Evolutionary conservation across 1,140 invertebrate genomes (phyloP).

Genomic region (Meteorus sp.): DNA sequence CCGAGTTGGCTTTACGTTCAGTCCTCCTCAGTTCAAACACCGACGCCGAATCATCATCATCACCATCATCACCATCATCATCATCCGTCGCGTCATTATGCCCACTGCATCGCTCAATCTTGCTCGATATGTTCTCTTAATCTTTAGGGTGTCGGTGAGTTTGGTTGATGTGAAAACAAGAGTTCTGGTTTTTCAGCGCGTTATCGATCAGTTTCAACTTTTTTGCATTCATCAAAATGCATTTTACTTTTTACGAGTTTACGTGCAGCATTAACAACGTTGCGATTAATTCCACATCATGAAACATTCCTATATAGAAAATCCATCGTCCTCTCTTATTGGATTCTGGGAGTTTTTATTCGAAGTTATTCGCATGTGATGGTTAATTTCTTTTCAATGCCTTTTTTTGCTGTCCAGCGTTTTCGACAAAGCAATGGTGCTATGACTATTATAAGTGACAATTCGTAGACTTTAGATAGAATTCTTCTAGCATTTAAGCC

Average conservation of each 20-base stretch:
- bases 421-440: slow-evolving; percentile 24
- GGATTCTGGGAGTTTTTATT: background rate
- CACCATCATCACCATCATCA: slow-evolving; percentile 43
- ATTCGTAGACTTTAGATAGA: slow-evolving; percentile 8
- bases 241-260: no score
- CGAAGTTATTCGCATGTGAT: background rate
- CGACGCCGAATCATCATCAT: slow-evolving; percentile 33
- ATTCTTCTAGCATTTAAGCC: slow-evolving; percentile 1
- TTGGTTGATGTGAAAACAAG: background rate
- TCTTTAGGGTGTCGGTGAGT: slow-evolving; percentile 43
- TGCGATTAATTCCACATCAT: no score
- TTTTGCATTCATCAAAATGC: no score
- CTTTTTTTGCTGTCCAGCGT: slow-evolving; percentile 2
- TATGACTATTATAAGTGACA: slow-evolving; percentile 18
- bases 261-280: no score
- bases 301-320: background rate
- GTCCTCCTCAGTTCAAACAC: slow-evolving; percentile 37
- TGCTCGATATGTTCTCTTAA: slow-evolving; percentile 63
- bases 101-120: slow-evolving; percentile 56
- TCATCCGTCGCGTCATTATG: slow-evolving; percentile 43
- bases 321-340: background rate
- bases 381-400: slow-evolving; percentile 8
- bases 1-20: slow-evolving; percentile 44
- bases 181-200: no score
- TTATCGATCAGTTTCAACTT: no score